Conservation (phyloP, 2,888 invertebrate genomes). For the Drosophila dives region DNA sequence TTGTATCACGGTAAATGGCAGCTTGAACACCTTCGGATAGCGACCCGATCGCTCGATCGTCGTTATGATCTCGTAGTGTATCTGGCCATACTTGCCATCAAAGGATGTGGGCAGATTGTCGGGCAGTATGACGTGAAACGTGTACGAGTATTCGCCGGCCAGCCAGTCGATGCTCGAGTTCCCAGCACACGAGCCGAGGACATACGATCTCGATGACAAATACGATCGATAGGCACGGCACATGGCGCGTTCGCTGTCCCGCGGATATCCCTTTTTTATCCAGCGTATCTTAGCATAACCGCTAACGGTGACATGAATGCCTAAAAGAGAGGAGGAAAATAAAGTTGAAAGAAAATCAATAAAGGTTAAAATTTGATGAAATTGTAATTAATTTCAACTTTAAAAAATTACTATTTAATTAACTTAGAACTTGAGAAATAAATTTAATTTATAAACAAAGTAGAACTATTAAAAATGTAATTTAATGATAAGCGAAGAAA, state of each 20-base stretch:
- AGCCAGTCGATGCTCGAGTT: slow-evolving; percentile 88
- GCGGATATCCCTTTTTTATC: slow-evolving; percentile 85
- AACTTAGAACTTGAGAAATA: not conserved
- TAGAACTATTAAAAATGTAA: not conserved
- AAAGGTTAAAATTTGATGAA: not conserved
- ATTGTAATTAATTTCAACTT: not conserved
- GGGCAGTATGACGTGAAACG: slow-evolving; percentile 89
- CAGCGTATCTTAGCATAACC: slow-evolving; percentile 85
- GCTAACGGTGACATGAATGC: slow-evolving; percentile 84
- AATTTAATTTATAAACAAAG: not conserved
- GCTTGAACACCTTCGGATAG: slow-evolving; percentile 92
- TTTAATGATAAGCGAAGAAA: not conserved
- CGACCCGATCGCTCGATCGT: slow-evolving; percentile 93
- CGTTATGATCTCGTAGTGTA: slow-evolving; percentile 92
- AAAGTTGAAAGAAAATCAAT: not conserved
- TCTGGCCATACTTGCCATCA: slow-evolving; percentile 90
- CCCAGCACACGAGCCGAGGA: slow-evolving; percentile 84
- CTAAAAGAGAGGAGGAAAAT: slow-evolving; percentile 67
- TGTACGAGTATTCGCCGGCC: slow-evolving; percentile 89
- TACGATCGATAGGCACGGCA: slow-evolving; percentile 84
- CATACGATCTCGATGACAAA: slow-evolving; percentile 83
- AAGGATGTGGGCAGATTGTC: slow-evolving; percentile 91
- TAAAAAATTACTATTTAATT: not conserved
- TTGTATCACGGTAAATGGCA: slow-evolving; percentile 92
- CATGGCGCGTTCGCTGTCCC: slow-evolving; percentile 84